These are phyloP conservation scores for Drosophila guanche DNA, from an alignment of 1,140 invertebrate species.

Conservation along the genomic window DNA sequence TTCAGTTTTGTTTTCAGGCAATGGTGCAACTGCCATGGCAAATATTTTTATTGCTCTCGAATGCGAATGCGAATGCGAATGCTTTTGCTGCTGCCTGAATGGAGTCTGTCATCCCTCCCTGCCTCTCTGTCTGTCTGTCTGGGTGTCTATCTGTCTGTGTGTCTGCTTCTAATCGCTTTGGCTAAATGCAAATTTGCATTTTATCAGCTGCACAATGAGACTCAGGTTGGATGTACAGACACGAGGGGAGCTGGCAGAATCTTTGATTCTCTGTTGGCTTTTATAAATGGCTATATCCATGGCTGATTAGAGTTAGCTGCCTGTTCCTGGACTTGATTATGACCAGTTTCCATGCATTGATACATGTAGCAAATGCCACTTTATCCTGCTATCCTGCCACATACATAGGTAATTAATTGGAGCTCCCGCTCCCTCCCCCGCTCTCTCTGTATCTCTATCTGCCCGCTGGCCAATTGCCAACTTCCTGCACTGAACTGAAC, in stretches of 20 bases:
- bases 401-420: conserved; percentile 75
- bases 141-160: too few species aligned
- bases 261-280: conserved; percentile 38
- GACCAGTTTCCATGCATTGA: conserved; percentile 15
- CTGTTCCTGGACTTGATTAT: conserved; percentile 61
- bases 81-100: conserved; percentile 13
- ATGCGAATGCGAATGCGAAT: conserved; percentile 29
- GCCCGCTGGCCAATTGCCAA: conserved; percentile 36
- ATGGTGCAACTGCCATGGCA: conserved; percentile 58
- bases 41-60: conserved; percentile 76
- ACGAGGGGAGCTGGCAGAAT: not conserved
- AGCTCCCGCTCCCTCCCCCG: conserved; percentile 35
- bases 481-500: conserved; percentile 49
- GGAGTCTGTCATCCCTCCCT: too few species aligned
- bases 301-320: conserved; percentile 64
- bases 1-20: conserved; percentile 68
- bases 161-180: conserved; percentile 64
- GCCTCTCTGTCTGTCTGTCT: too few species aligned
- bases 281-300: conserved; percentile 70
- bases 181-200: conserved; percentile 74
- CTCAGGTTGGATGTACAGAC: too few species aligned
- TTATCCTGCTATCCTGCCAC: conserved; percentile 40
- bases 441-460: not conserved
- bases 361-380: conserved; percentile 11
- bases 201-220: conserved; percentile 29